Evolutionary conservation across 2,888 invertebrate species (phyloP), one percentile per base, ranked within the genome.

Genomic region (Carterocephalus palaemon): DNA sequence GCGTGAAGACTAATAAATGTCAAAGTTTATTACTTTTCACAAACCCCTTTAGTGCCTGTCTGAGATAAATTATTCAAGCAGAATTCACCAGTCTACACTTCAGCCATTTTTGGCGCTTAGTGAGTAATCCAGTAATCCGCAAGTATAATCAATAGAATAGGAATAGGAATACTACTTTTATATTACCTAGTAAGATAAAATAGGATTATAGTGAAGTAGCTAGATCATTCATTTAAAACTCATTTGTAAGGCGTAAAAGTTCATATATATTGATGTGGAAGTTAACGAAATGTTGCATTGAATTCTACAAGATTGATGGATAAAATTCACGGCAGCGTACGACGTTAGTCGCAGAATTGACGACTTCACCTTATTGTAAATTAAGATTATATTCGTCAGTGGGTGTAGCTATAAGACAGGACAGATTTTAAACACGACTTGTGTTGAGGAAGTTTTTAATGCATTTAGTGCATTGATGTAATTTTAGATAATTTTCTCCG

Each of bases 1-100:
- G 73, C 60, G 70, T 70, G 62, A 66, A 74, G 68, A 63, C 59
- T 55, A 69, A 68, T 71, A 71, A 71, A 70, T 48, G 64, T 70
- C 70, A 62, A 57, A 62, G 62, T 46, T 56, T 59, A 62, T 59
- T 62, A n/a, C n/a, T n/a, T n/a, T n/a, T n/a, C n/a, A n/a, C n/a
- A n/a, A n/a, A n/a, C n/a, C 63, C 56, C 58, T 63, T 69, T 62
- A 62, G 53, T 54, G 56, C 51, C 39, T 38, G 49, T 42, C 40
- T 29, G 48, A 49, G 53, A 59, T 57, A 53, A 51, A 51, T 52
- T 56, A 57, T 58, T 56, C 57, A 53, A 51, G 49, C 33, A 52
- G 29, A 38, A 55, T 59, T 53, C 49, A 52, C 51, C 47, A 52
- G 47, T 49, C 51, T 37, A 28, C 50, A 49, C 49, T 42, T 37